A percentile compares a stretch with the other conserved stretches of the same genome.
Evolutionary conservation across 1,140 invertebrate genomes (phyloP).

Genomic region (Batillaria attramentaria): DNA sequence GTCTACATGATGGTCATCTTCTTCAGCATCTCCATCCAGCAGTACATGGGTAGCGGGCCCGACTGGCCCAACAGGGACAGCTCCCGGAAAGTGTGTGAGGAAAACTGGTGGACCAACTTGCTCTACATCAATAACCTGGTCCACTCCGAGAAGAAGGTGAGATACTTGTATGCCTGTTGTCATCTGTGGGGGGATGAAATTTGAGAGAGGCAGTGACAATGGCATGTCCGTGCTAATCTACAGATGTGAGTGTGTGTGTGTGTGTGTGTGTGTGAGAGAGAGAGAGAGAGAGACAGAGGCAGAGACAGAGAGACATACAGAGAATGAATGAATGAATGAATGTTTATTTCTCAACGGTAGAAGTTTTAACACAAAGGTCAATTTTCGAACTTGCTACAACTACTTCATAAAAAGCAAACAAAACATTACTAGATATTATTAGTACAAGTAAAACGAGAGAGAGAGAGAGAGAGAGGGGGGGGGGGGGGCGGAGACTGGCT

Average conservation of each 20-base stretch:
- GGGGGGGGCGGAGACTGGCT: no score
- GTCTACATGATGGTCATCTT: constrained; percentile 88
- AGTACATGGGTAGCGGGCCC: constrained; percentile 78
- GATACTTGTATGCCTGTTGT: neutral
- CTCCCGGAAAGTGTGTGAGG: constrained; percentile 72
- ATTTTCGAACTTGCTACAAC: no score
- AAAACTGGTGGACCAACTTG: constrained; percentile 87
- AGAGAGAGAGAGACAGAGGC: neutral
- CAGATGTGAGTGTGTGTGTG: no score
- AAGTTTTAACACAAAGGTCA: no score
- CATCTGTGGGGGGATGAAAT: neutral
- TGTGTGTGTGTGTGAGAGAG: neutral
- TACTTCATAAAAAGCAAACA: no score
- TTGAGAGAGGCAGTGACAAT: neutral
- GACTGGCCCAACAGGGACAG: constrained; percentile 37
- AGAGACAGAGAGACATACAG: neutral
- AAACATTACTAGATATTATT: no score
- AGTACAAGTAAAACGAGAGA: no score
- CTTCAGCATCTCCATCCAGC: constrained; percentile 81
- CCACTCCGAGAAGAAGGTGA: constrained; percentile 46
- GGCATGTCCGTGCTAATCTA: neutral
- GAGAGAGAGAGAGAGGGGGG: no score
- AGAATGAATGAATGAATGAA: neutral
- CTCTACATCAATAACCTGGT: constrained; percentile 89
- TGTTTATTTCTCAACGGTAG: no score